phyloP scores from a whole-genome alignment of 2,113 vertebrate genomes.

The Saguinus midas region DNA sequence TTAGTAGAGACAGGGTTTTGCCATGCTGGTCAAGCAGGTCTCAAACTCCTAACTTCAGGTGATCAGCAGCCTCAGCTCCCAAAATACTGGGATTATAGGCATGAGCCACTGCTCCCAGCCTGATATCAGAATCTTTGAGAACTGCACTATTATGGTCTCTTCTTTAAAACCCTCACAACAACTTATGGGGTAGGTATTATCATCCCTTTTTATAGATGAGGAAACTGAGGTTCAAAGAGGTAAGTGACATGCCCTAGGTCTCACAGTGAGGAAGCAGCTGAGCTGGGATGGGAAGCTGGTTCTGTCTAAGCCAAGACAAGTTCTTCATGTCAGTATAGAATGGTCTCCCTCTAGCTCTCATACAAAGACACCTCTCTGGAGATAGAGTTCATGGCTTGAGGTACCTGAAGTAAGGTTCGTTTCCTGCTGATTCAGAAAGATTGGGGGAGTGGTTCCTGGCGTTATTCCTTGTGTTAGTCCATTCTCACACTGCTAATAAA shows the following conservation, averaged over 20 bases:
- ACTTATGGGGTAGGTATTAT: neutral
- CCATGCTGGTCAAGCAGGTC: too few species aligned
- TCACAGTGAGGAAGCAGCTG: neutral
- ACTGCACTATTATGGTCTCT: rapidly evolving
- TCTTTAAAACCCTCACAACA: neutral
- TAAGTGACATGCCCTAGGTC: neutral
- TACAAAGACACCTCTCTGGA: neutral
- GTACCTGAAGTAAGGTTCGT: neutral
- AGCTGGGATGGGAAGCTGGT: neutral
- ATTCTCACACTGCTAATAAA: too few species aligned
- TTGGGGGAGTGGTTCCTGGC: neutral
- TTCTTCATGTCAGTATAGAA: rapidly evolving
- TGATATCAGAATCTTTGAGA: neutral
- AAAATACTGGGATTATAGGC: too few species aligned
- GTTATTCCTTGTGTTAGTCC: too few species aligned
- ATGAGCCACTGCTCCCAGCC: too few species aligned
- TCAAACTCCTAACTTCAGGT: too few species aligned
- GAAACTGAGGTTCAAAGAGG: neutral
- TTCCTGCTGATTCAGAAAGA: neutral
- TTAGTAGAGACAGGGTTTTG: too few species aligned
- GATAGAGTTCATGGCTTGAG: neutral
- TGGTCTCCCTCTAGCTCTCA: neutral
- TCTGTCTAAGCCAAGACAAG: neutral
- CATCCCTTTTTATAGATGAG: neutral
- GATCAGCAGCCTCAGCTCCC: too few species aligned